These are phyloP conservation scores for Euzetes globulus DNA, from an alignment of 2,888 invertebrate genomes.

Conservation along the genomic window DNA sequence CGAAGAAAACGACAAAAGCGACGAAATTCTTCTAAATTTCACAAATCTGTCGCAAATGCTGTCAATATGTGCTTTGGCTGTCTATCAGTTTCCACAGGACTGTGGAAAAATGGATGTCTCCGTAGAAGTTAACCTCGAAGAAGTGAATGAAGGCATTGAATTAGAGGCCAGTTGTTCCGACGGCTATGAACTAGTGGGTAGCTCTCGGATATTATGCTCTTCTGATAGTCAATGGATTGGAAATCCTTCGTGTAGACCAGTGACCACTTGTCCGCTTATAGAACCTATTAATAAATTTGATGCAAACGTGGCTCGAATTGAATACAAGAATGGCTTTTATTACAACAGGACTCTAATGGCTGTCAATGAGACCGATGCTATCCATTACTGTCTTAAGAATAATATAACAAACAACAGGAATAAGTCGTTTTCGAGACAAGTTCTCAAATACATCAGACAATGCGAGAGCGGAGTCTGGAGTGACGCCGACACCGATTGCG, in stretches of 20 bases:
- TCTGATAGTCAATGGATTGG: slow-evolving; percentile 1
- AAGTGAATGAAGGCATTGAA: background rate
- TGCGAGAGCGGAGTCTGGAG: slow-evolving; percentile 1
- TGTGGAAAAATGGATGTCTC: slow-evolving; percentile 1
- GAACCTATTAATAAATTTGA: background rate
- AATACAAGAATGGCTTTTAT: slow-evolving; percentile 6
- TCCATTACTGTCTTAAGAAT: slow-evolving; percentile 1
- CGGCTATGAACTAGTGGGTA: background rate
- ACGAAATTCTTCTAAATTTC: background rate
- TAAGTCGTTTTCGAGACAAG: background rate
- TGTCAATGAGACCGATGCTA: background rate
- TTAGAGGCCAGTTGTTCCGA: slow-evolving; percentile 6
- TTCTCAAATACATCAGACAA: background rate
- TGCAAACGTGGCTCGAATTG: background rate
- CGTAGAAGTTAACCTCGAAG: background rate
- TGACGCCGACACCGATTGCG: slow-evolving; percentile 10
- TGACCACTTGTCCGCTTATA: background rate
- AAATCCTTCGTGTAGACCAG: background rate
- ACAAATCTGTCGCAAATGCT: background rate
- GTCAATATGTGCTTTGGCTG: background rate
- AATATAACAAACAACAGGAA: background rate
- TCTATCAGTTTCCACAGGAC: background rate
- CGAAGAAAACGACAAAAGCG: background rate
- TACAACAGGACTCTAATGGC: slow-evolving; percentile 6
- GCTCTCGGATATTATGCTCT: background rate